Conservation (phyloP, 1,140 invertebrate genomes). For the Drosophila grimshawi region DNA sequence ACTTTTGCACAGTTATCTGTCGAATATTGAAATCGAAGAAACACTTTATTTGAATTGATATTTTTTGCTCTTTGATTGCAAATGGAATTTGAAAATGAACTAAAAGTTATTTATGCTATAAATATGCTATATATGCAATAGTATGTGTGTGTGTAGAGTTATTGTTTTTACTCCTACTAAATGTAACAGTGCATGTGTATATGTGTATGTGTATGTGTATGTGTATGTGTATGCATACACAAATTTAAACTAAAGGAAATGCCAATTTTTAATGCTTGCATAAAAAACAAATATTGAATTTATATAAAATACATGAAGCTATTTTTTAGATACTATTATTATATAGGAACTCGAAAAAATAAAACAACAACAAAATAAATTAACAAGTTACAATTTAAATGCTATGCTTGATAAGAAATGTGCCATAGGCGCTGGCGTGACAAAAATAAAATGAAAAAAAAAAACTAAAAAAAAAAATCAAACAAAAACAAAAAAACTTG, state of each 20-base stretch:
- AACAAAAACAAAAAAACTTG: constrained; percentile 21
- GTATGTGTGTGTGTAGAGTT: not conserved
- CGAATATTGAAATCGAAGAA: too few relatives aligned
- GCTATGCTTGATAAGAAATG: constrained; percentile 63
- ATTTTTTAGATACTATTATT: constrained; percentile 80
- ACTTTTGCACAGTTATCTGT: too few relatives aligned
- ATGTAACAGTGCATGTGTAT: constrained; percentile 12
- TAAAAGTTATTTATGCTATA: constrained; percentile 28
- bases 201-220: constrained; percentile 2
- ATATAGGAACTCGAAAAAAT: constrained; percentile 41
- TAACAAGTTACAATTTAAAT: constrained; percentile 19
- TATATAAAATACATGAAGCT: constrained; percentile 64
- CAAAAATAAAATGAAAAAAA: constrained; percentile 2
- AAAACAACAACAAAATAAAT: constrained; percentile 8
- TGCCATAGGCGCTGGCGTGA: constrained; percentile 71
- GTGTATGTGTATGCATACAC: constrained; percentile 16
- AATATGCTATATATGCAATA: constrained; percentile 5
- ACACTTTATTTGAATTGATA: not conserved
- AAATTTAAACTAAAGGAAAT: constrained; percentile 61
- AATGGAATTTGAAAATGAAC: constrained; percentile 21
- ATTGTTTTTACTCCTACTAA: constrained; percentile 14
- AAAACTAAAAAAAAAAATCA: constrained; percentile 3
- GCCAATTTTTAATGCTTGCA: constrained; percentile 76
- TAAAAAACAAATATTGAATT: constrained; percentile 49
- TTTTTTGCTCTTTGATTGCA: constrained; percentile 42